Conservation (phyloP, 2,888 invertebrate genomes). For the Agrotis segetum region DNA sequence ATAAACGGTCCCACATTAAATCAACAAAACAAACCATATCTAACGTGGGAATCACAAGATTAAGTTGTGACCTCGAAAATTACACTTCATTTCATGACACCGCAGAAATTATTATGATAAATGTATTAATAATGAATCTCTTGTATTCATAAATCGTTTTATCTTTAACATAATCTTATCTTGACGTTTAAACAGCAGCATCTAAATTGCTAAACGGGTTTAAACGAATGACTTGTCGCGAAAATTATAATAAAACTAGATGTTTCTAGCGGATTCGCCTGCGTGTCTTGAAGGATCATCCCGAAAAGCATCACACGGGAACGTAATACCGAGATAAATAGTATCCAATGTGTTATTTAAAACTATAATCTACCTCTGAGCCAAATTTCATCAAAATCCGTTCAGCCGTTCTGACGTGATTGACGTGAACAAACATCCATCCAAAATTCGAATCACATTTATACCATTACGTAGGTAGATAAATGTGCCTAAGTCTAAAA, state of each 20-base stretch:
- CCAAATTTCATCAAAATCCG: too few relatives aligned
- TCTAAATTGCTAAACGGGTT: constrained; percentile 49
- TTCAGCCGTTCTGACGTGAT: too few relatives aligned
- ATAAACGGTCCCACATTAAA: neutral
- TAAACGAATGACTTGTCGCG: constrained; percentile 53
- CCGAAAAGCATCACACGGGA: too few relatives aligned
- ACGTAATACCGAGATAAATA: too few relatives aligned
- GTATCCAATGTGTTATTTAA: too few relatives aligned
- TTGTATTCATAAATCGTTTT: constrained; percentile 39
- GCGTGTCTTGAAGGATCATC: too few relatives aligned
- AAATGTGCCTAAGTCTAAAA: neutral
- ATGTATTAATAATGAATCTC: constrained; percentile 49
- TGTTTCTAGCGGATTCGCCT: too few relatives aligned
- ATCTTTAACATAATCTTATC: constrained; percentile 50
- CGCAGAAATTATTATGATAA: constrained; percentile 49
- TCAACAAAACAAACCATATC: constrained; percentile 5
- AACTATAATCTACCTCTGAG: too few relatives aligned
- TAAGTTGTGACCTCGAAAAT: constrained; percentile 31
- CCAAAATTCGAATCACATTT: too few relatives aligned
- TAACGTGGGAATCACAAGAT: constrained; percentile 11
- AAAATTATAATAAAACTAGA: constrained; percentile 57
- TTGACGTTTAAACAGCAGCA: constrained; percentile 39
- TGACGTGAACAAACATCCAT: too few relatives aligned
- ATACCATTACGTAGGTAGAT: too few relatives aligned
- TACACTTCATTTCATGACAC: constrained; percentile 28